Evolutionary conservation across 2,888 invertebrate species (phyloP), one percentile per base, ranked within the genome.

Genomic region (Nomada ruficornis): DNA sequence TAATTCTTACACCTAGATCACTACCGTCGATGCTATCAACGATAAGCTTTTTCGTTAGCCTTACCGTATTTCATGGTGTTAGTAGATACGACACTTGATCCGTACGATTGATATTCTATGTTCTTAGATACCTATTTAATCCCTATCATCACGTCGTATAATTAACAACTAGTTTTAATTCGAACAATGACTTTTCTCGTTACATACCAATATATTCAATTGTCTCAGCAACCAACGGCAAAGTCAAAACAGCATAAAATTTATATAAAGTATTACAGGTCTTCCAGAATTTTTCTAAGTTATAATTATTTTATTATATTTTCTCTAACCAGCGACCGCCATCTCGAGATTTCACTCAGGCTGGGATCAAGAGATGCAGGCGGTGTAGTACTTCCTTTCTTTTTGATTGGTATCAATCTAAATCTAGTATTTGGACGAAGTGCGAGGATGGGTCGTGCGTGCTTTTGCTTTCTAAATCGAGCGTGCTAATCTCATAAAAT

Each of bases 381-480:
- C 83, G 88, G 84, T 81, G 82, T 84, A 69, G 76, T 82, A 84
- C 71, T 78, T 74, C 62, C 77, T 75, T 78, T 63, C 74, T 80
- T 92, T 93, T 93, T 93, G 91, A 91, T 93, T 93, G 91, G 89
- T 92, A 90, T 92, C 91, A 89, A 90, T 92, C 91, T 93, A 93
- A 90, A 91, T 89, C 92, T 93, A 93, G 86, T 91, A 91, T 92
- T 93, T 92, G 92, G 91, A 93, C 91, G 91, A 92, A 92, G 92
- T 93, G 91, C 92, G 88, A 92, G 92, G 91, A 93, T 93, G 91
- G 91, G 90, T 90, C 91, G 92, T 92, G 91, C 91, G 90, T 92
- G 90, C 89, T 87, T 88, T 89, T 90, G 87, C 89, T 84, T 88
- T 78, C 89, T 90, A 89, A 89, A 83, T 89, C 84, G 89, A 89